Conservation (phyloP, 2,797 vertebrate genomes). For the Caiman crocodilus region DNA sequence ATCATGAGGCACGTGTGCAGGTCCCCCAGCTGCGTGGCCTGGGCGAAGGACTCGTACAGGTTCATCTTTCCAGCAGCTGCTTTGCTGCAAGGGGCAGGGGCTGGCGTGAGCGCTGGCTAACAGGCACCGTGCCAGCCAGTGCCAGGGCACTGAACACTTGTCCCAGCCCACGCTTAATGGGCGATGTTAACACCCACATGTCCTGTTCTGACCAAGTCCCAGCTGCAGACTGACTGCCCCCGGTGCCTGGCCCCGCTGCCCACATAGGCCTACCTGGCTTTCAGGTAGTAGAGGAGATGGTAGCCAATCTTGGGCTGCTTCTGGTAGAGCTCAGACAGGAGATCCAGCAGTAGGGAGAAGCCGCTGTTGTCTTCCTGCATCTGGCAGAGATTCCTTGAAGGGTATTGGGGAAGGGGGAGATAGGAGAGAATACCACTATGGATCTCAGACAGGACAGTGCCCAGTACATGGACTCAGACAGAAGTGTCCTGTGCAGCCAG, state of each 20-base stretch:
- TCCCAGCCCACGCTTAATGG: background rate
- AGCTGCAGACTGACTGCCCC: accelerated
- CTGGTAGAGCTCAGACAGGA: slow-evolving; percentile 95
- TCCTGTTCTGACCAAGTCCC: accelerated
- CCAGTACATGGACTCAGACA: accelerated
- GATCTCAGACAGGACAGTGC: background rate
- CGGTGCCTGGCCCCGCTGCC: accelerated
- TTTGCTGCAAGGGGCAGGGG: slow-evolving; percentile 81
- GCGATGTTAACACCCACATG: background rate
- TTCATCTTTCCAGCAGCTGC: slow-evolving; percentile 96
- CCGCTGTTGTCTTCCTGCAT: slow-evolving; percentile 98
- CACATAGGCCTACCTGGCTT: slow-evolving; percentile 79
- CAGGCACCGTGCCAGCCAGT: background rate
- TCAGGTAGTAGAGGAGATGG: slow-evolving; percentile 95
- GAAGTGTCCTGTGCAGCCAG: background rate
- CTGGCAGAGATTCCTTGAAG: slow-evolving; percentile 91
- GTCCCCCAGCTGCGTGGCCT: slow-evolving; percentile 94
- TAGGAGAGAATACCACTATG: no score
- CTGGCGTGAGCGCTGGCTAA: background rate
- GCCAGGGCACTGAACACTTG: no score
- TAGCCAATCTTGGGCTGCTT: slow-evolving; percentile 98
- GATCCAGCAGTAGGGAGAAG: slow-evolving; percentile 93
- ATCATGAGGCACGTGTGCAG: slow-evolving; percentile 98
- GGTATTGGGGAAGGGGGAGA: accelerated
- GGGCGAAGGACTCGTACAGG: slow-evolving; percentile 95